Base-by-base conservation (phyloP, 2,888 invertebrate species). In the Ennomos erosarius region DNA sequence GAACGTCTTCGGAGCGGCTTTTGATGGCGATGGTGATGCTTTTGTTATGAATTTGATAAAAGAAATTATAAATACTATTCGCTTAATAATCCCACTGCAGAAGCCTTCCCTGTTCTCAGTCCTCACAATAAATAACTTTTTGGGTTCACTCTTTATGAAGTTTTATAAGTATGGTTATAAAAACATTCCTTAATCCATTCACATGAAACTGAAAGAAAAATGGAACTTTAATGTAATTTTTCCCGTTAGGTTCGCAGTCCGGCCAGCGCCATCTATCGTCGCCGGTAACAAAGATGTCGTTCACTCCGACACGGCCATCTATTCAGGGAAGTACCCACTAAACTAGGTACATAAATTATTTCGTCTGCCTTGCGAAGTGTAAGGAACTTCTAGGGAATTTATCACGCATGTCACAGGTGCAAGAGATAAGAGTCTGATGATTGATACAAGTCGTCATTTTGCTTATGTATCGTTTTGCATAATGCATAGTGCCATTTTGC, bases 281-380 rank as follows among this genome's bases (percentile, higher is more conserved):
- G 60, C 60, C 73, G 72, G 79, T 84, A 87, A 88, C 85, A 85
- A 81, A 87, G 90, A 88, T 86, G 90, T 90, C 90, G 81, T 87
- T 89, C 90, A 87, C 88, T 88, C 83, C 81, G 70, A 75, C 75
- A 74, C 75, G 70, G 79, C 88, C 85, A 87, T 90, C 84, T 85
- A 89, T 90, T 82, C 82, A 78, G 74, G 76, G 82, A 86, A 88
- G 87, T 82, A 84, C 84, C 84, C 85, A 85, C 87, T 89, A 90
- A 90, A 90, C 89, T 90, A 90, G 88, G 87, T 81, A 90, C 90
- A 90, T 90, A 90, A 88, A 90, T 90, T 89, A 90, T 90, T 90
- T 90, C 88, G 89, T 88, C 90, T 88, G 88, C 88, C 82, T 79
- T 84, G 77, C 85, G 83, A 84, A 88, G 89, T 87, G 89, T 87